Evolutionary conservation across 2,888 invertebrate species (phyloP).

Genomic region (Nebria brevicollis): DNA sequence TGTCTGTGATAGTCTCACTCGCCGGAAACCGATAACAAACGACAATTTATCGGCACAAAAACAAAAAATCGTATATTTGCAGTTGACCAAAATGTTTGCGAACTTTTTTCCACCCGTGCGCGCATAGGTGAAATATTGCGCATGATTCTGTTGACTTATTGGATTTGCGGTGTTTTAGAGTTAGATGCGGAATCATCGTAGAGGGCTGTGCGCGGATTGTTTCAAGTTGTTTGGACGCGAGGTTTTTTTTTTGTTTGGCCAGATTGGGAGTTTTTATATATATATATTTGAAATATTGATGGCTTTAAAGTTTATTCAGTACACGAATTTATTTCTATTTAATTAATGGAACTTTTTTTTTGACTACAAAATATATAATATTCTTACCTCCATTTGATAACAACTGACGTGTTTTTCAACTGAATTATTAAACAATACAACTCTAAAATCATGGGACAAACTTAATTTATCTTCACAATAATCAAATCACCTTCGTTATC

Average conservation of each 20-base stretch:
- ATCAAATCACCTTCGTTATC: constrained; percentile 41
- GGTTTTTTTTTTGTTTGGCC: constrained; percentile 28
- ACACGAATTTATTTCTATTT: background rate
- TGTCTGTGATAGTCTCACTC: constrained; percentile 19
- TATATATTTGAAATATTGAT: background rate
- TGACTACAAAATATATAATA: background rate
- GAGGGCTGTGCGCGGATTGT: constrained; percentile 5
- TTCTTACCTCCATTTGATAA: constrained; percentile 17
- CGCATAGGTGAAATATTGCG: constrained; percentile 36
- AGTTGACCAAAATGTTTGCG: constrained; percentile 51
- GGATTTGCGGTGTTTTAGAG: constrained; percentile 46
- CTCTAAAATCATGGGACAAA: constrained; percentile 3
- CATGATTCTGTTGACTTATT: constrained; percentile 44
- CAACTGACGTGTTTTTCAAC: background rate
- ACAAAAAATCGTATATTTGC: constrained; percentile 56
- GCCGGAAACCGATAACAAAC: constrained; percentile 54
- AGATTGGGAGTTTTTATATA: background rate
- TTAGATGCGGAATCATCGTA: constrained; percentile 28
- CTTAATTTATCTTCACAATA: constrained; percentile 34
- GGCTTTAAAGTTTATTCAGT: background rate
- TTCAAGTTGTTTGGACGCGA: constrained; percentile 16
- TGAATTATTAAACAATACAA: constrained; percentile 14
- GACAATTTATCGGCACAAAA: constrained; percentile 56
- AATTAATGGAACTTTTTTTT: background rate
- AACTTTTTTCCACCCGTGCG: constrained; percentile 28